phyloP scores from a whole-genome alignment of 1,140 invertebrate species.

The Bombus pascuorum region DNA sequence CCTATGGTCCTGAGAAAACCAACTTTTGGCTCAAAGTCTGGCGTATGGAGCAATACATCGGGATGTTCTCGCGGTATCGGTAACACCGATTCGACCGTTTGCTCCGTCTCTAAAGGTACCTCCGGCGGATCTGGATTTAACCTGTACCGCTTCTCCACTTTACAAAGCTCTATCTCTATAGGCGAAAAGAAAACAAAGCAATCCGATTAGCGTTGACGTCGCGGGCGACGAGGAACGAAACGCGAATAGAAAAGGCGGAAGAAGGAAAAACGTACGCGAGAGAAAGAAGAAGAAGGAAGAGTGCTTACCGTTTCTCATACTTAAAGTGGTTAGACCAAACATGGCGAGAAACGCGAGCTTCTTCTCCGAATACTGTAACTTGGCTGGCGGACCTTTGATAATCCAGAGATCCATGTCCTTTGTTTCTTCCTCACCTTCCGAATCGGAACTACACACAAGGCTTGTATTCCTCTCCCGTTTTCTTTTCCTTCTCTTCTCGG shows the following conservation, averaged over 20 bases:
- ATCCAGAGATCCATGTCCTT: slow-evolving; percentile 79
- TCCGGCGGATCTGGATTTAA: slow-evolving; percentile 77
- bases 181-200: not conserved
- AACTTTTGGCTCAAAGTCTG: slow-evolving; percentile 79
- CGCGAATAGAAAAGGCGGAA: too few species aligned
- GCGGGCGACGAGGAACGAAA: too few species aligned
- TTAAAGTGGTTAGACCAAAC: slow-evolving; percentile 81
- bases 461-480: slow-evolving; percentile 71
- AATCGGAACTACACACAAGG: slow-evolving; percentile 74
- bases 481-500: slow-evolving; percentile 77
- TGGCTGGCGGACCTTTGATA: slow-evolving; percentile 82
- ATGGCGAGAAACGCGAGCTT: slow-evolving; percentile 81
- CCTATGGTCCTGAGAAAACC: slow-evolving; percentile 78
- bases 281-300: not conserved
- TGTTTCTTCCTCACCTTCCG: slow-evolving; percentile 76
- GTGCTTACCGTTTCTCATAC: slow-evolving; percentile 77
- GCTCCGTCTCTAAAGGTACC: slow-evolving; percentile 68
- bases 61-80: slow-evolving; percentile 80
- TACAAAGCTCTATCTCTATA: slow-evolving; percentile 75
- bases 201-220: not conserved
- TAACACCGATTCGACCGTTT: slow-evolving; percentile 72
- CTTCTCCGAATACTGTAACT: slow-evolving; percentile 77
- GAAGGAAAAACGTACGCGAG: accelerated
- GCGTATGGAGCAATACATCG: slow-evolving; percentile 75
- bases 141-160: slow-evolving; percentile 77